Evolutionary conservation across 2,888 invertebrate species (phyloP).

Genomic region (Agrotis puta): DNA sequence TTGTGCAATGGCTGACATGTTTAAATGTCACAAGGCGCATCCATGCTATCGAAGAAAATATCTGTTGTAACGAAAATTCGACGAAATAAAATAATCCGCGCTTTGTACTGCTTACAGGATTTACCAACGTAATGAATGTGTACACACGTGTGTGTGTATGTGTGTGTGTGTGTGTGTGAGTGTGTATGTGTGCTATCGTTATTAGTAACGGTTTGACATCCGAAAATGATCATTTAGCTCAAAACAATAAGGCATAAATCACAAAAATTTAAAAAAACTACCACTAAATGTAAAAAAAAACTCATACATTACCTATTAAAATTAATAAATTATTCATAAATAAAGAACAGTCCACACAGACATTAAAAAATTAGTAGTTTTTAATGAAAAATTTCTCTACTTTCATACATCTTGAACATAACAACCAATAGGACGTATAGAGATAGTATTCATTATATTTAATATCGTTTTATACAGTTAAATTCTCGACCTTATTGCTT

Average conservation of each 20-base stretch:
- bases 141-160: too few relatives aligned
- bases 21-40: slow-evolving; percentile 46
- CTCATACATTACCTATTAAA: slow-evolving; percentile 27
- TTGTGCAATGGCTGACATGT: slow-evolving; percentile 39
- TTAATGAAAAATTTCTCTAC: slow-evolving; percentile 83
- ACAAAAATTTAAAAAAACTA: slow-evolving; percentile 35
- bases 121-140: too few relatives aligned
- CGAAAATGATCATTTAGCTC: slow-evolving; percentile 7
- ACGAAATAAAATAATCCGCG: too few relatives aligned
- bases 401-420: slow-evolving; percentile 82
- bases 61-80: too few relatives aligned
- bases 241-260: slow-evolving; percentile 9
- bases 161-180: too few relatives aligned
- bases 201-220: too few relatives aligned
- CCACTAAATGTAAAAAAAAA: slow-evolving; percentile 38
- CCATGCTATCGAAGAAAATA: too few relatives aligned
- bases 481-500: slow-evolving; percentile 65
- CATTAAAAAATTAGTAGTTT: slow-evolving; percentile 61
- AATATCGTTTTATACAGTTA: slow-evolving; percentile 61
- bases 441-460: slow-evolving; percentile 84
- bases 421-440: slow-evolving; percentile 80
- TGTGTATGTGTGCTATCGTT: too few relatives aligned
- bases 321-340: slow-evolving; percentile 48
- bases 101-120: too few relatives aligned
- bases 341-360: slow-evolving; percentile 38